A percentile compares a stretch with the other conserved stretches of the same genome.
These are phyloP conservation scores for Forbesichthys papilliferus DNA, from an alignment of 2,113 vertebrate genomes.

Conservation along the genomic window DNA sequence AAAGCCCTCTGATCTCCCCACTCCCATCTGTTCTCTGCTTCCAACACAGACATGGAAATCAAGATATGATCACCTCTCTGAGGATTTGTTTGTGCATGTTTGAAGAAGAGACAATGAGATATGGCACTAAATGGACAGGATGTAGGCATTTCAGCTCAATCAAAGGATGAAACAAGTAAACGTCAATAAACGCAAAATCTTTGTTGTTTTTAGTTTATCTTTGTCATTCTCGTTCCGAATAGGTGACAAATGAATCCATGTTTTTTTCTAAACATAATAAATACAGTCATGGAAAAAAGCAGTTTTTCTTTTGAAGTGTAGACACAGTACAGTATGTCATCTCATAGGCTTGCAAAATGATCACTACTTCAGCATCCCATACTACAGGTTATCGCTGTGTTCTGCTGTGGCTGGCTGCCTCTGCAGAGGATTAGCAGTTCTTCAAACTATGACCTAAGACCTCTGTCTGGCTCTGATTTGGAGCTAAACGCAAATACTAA, in stretches of 20 bases:
- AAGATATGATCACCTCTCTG: no score
- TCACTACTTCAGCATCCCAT: constrained; percentile 1
- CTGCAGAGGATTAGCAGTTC: constrained; percentile 11
- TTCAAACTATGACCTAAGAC: no score
- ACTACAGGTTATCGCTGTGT: neutral
- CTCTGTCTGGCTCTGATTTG: constrained; percentile 19
- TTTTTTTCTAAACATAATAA: constrained; percentile 12
- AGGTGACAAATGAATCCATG: neutral
- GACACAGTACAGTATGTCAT: neutral
- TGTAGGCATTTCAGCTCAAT: no score
- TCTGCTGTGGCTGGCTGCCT: neutral
- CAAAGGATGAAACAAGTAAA: neutral
- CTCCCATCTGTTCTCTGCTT: neutral
- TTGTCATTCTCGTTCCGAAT: neutral
- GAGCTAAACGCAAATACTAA: constrained; percentile 9
- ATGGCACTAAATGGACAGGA: no score
- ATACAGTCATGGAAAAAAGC: constrained; percentile 19
- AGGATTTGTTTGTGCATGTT: no score
- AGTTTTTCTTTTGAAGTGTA: constrained; percentile 2
- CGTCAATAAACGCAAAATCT: neutral
- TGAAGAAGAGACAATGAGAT: no score
- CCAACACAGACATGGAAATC: neutral
- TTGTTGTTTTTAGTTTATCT: neutral
- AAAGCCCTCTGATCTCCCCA: neutral
- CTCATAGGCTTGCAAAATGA: constrained; percentile 1